These are phyloP conservation scores for Elysia crispata DNA, from an alignment of 2,888 invertebrate species.

Conservation along the genomic window DNA sequence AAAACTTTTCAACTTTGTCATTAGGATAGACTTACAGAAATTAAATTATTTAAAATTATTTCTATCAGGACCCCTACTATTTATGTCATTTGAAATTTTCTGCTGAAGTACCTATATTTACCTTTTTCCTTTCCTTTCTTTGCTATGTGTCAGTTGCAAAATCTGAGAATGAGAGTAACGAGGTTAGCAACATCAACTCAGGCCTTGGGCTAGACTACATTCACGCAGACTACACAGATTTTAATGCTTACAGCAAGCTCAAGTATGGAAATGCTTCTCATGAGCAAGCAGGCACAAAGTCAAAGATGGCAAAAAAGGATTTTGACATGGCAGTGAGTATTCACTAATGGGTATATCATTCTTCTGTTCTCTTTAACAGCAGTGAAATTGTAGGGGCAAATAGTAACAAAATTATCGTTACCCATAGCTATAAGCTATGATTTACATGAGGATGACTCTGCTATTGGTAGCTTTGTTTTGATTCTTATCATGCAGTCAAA, in stretches of 20 bases:
- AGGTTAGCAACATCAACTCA: constrained; percentile 47
- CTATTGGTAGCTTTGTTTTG: too few species aligned
- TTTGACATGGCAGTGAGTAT: constrained; percentile 49
- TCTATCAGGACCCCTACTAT: not conserved
- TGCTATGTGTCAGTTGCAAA: constrained; percentile 31
- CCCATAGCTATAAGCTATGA: too few species aligned
- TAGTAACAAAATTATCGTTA: too few species aligned
- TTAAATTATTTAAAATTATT: not conserved
- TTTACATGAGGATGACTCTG: too few species aligned
- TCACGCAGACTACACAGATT: constrained; percentile 55
- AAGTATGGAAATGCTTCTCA: not conserved
- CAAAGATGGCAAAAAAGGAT: constrained; percentile 6
- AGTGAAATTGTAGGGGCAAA: too few species aligned
- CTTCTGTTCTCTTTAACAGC: too few species aligned
- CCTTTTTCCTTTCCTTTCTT: too few species aligned
- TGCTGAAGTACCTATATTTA: not conserved
- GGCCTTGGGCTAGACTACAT: constrained; percentile 63
- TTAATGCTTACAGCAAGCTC: constrained; percentile 31
- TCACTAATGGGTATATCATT: too few species aligned
- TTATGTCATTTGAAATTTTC: not conserved
- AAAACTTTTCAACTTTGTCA: too few species aligned
- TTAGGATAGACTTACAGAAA: too few species aligned
- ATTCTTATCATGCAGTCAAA: too few species aligned
- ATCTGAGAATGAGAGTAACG: constrained; percentile 45
- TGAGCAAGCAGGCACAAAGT: constrained; percentile 33